A percentile compares a stretch with the other conserved stretches of the same genome.
Conservation (phyloP, 2,888 invertebrate genomes). For the Pandemis heparana region DNA sequence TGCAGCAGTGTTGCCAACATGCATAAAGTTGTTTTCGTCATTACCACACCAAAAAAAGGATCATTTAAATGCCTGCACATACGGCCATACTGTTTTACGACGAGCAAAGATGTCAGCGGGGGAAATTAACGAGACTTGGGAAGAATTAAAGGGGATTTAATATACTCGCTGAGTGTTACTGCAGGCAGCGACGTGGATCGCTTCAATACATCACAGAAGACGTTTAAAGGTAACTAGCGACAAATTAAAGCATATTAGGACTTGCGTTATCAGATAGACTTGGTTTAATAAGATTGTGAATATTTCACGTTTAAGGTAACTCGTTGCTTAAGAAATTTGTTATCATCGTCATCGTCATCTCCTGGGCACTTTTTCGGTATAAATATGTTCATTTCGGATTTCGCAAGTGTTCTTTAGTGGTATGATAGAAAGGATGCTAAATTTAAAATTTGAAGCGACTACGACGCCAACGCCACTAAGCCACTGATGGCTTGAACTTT, state of each 20-base stretch:
- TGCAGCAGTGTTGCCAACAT: slow-evolving; percentile 23
- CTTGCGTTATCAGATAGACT: not conserved
- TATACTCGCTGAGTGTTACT: slow-evolving; percentile 34
- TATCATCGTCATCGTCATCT: too few relatives aligned
- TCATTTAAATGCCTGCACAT: slow-evolving; percentile 41
- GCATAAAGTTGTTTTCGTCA: slow-evolving; percentile 21
- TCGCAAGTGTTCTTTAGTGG: too few relatives aligned
- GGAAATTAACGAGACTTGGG: slow-evolving; percentile 51
- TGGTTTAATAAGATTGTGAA: not conserved
- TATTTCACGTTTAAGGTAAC: too few relatives aligned
- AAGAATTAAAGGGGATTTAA: slow-evolving; percentile 58
- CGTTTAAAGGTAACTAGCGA: not conserved
- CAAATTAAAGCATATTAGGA: not conserved
- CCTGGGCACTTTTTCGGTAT: too few relatives aligned
- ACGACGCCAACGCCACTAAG: too few relatives aligned
- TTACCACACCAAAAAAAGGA: slow-evolving; percentile 33
- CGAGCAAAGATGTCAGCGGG: slow-evolving; percentile 52
- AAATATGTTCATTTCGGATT: too few relatives aligned
- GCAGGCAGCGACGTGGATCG: slow-evolving; percentile 8
- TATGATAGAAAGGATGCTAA: too few relatives aligned
- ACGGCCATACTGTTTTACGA: slow-evolving; percentile 48
- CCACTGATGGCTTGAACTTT: too few relatives aligned
- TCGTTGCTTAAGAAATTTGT: too few relatives aligned
- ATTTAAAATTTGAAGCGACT: too few relatives aligned
- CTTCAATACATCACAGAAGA: slow-evolving; percentile 14